Conservation (phyloP, 1,140 invertebrate species). For the Zelostemma sp. region DNA sequence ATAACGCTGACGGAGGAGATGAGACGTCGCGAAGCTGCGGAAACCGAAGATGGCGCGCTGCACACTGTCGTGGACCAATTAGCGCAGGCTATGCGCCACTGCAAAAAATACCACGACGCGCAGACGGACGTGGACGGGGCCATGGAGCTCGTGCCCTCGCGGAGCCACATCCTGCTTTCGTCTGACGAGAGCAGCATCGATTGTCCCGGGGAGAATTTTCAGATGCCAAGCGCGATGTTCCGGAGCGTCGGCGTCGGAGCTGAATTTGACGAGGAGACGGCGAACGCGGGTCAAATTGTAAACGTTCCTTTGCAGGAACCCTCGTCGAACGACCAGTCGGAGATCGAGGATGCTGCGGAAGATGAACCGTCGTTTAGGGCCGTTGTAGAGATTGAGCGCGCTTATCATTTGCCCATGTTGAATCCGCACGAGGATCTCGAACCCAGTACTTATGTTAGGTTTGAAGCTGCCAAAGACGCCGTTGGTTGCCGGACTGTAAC, state of each 20-base stretch:
- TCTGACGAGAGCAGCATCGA: constrained; percentile 55
- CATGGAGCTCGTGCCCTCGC: constrained; percentile 35
- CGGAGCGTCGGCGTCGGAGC: constrained; percentile 66
- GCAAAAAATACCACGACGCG: constrained; percentile 19
- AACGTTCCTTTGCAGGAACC: constrained; percentile 15
- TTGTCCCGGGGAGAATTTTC: constrained; percentile 54
- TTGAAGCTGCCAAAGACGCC: constrained; percentile 64
- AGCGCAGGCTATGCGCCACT: constrained; percentile 11
- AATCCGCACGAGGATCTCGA: constrained; percentile 61
- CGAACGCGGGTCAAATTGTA: constrained; percentile 12
- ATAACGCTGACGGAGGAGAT: constrained; percentile 50
- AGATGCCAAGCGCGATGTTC: constrained; percentile 57
- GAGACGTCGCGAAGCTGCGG: constrained; percentile 9
- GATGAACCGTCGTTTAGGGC: constrained; percentile 61
- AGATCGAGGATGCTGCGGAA: constrained; percentile 24
- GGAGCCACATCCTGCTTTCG: constrained; percentile 39
- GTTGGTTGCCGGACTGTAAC: constrained; percentile 66
- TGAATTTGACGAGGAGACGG: constrained; percentile 56
- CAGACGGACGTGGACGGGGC: constrained; percentile 2
- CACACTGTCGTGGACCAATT: constrained; percentile 26
- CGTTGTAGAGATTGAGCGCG: constrained; percentile 71
- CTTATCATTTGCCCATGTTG: constrained; percentile 71
- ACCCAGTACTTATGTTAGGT: constrained; percentile 75
- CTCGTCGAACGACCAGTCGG: constrained; percentile 23
- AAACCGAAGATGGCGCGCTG: constrained; percentile 21